These are phyloP conservation scores for Mechanitis mazaeus DNA, from an alignment of 2,888 invertebrate species.

Conservation along the genomic window DNA sequence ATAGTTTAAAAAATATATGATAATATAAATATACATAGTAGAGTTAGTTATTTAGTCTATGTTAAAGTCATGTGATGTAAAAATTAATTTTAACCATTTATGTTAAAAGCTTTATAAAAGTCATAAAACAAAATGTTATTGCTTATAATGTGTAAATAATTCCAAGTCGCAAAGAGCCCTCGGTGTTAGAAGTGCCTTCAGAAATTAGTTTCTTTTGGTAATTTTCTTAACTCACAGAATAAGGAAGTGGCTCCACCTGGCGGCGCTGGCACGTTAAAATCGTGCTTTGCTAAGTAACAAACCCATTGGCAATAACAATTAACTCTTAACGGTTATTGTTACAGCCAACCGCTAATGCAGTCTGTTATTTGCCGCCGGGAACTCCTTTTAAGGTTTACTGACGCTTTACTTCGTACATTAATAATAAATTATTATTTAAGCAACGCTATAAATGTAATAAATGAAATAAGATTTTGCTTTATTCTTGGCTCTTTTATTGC, in stretches of 20 bases:
- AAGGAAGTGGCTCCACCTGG: slow-evolving; percentile 35
- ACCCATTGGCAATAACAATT: slow-evolving; percentile 59
- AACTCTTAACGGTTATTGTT: slow-evolving; percentile 60
- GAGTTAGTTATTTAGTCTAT: no score
- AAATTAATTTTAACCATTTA: no score
- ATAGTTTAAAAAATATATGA: no score
- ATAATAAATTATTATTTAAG: background rate
- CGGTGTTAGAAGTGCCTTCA: slow-evolving; percentile 8
- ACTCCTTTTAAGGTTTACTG: slow-evolving; percentile 32
- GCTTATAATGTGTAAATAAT: slow-evolving; percentile 1
- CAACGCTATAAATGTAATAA: background rate
- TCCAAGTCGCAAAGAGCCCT: background rate
- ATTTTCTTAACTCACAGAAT: slow-evolving; percentile 32
- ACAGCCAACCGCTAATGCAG: slow-evolving; percentile 59
- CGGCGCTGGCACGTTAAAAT: slow-evolving; percentile 28
- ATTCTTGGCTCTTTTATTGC: no score
- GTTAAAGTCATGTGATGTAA: no score
- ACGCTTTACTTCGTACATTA: slow-evolving; percentile 5
- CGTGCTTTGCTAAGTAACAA: slow-evolving; percentile 34
- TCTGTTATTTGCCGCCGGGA: slow-evolving; percentile 43
- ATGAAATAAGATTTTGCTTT: background rate
- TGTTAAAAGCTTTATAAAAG: no score
- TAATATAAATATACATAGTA: no score
- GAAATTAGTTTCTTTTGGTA: slow-evolving; percentile 26
- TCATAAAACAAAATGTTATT: no score